Percentiles rank a stretch among this genome's conserved stretches.
phyloP scores from a whole-genome alignment of 2,113 vertebrate genomes.

The Phalacrocorax carbo region DNA sequence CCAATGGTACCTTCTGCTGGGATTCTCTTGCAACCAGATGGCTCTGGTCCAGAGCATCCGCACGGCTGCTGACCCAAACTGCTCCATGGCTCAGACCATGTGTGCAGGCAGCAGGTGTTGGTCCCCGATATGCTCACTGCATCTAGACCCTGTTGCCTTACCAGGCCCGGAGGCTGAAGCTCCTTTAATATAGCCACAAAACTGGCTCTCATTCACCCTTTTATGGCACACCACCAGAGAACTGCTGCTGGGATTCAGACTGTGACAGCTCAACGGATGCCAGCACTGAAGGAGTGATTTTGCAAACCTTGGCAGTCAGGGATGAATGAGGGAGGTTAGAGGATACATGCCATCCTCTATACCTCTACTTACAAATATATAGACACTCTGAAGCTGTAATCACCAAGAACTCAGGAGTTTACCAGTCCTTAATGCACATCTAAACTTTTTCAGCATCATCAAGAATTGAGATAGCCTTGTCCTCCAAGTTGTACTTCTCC shows the following conservation, averaged over 20 bases:
- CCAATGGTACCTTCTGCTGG: neutral
- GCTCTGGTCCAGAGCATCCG: neutral
- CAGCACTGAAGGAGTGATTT: too few species aligned
- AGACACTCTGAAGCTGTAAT: neutral
- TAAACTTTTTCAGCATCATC: neutral
- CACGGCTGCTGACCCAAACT: fast-evolving
- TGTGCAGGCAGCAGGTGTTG: neutral
- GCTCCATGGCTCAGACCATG: neutral
- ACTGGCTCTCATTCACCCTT: too few species aligned
- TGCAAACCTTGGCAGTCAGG: too few species aligned
- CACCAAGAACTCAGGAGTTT: neutral
- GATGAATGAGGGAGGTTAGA: too few species aligned
- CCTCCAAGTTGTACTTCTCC: neutral
- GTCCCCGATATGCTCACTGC: neutral
- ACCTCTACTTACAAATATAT: neutral
- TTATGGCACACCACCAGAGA: neutral
- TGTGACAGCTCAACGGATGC: too few species aligned
- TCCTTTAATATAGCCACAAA: too few species aligned
- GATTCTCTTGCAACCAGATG: neutral
- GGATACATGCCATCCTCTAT: too few species aligned
- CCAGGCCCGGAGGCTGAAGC: neutral
- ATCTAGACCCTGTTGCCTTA: neutral
- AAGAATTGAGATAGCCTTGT: neutral
- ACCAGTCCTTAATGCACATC: neutral
- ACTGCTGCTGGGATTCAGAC: too few species aligned